Evolutionary conservation across 2,113 vertebrate species (phyloP).

Genomic region (Setophaga petechia): DNA sequence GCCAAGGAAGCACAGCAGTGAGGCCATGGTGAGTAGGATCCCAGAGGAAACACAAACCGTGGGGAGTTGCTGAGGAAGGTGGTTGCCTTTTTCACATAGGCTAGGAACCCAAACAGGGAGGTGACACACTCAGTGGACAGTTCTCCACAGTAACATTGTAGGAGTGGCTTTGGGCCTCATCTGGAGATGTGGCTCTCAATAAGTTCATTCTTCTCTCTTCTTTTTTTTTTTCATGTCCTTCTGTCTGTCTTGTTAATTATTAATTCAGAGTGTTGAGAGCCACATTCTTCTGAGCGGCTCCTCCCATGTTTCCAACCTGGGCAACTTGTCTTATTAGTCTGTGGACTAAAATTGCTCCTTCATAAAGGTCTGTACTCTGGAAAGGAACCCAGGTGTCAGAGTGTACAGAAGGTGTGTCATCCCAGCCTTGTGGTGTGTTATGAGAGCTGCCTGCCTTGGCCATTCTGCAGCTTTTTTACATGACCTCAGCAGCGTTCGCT

Average conservation of each 20-base stretch:
- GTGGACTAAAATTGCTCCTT: slow-evolving; percentile 33
- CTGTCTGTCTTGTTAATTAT: slow-evolving; percentile 52
- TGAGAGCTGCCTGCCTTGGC: neutral
- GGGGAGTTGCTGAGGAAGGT: neutral
- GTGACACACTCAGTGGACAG: neutral
- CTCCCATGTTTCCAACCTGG: slow-evolving; percentile 47
- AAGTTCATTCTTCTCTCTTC: neutral
- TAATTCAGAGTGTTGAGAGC: neutral
- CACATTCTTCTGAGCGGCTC: slow-evolving; percentile 12
- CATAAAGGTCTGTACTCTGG: neutral
- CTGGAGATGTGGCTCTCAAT: neutral
- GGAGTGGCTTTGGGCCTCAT: neutral
- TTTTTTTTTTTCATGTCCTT: neutral
- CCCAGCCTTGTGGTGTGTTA: neutral
- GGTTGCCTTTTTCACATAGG: neutral
- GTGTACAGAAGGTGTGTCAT: slow-evolving; percentile 53
- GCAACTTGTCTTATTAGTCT: slow-evolving; percentile 16
- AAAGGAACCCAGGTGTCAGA: neutral
- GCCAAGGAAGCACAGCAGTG: neutral
- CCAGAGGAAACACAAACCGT: neutral
- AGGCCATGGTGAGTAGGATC: neutral
- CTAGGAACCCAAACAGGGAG: neutral
- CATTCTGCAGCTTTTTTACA: neutral
- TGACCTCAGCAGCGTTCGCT: neutral
- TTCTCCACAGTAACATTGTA: neutral